These are phyloP conservation scores for Rhopalosiphum padi DNA, from an alignment of 1,140 invertebrate genomes.

Conservation along the genomic window DNA sequence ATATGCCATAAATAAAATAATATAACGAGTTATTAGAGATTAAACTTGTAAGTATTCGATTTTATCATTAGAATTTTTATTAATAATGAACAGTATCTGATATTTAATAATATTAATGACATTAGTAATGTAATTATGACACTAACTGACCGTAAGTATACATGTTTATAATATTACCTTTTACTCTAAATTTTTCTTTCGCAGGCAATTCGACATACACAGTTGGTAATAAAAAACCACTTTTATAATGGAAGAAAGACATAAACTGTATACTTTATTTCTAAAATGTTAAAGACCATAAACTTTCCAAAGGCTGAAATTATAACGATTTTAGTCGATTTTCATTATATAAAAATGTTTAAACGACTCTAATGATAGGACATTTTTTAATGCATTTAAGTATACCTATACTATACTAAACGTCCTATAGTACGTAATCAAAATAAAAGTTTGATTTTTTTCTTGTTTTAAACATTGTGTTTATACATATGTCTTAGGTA, in stretches of 20 bases:
- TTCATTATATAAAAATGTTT: not conserved
- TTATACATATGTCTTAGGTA: not conserved
- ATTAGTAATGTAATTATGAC: too few species aligned
- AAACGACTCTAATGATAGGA: not conserved
- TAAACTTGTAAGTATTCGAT: not conserved
- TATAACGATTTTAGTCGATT: not conserved
- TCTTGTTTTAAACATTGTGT: not conserved
- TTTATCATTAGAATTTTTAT: not conserved
- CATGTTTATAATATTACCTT: not conserved
- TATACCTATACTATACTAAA: too few species aligned
- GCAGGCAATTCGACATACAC: not conserved
- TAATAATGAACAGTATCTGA: not conserved
- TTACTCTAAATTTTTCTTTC: not conserved
- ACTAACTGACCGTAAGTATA: not conserved
- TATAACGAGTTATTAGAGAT: not conserved
- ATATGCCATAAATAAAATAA: not conserved
- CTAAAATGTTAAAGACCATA: not conserved
- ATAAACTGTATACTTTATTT: constrained; percentile 15
- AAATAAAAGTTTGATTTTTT: not conserved
- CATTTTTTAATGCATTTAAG: not conserved
- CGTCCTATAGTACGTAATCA: not conserved
- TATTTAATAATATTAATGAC: not conserved
- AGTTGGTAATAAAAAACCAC: constrained; percentile 34
- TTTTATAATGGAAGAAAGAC: constrained; percentile 45
- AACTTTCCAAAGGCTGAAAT: not conserved